Evolutionary conservation across 2,797 vertebrate species (phyloP), one percentile per base, ranked within the genome.

Genomic region (Sebastolobus alascanus): DNA sequence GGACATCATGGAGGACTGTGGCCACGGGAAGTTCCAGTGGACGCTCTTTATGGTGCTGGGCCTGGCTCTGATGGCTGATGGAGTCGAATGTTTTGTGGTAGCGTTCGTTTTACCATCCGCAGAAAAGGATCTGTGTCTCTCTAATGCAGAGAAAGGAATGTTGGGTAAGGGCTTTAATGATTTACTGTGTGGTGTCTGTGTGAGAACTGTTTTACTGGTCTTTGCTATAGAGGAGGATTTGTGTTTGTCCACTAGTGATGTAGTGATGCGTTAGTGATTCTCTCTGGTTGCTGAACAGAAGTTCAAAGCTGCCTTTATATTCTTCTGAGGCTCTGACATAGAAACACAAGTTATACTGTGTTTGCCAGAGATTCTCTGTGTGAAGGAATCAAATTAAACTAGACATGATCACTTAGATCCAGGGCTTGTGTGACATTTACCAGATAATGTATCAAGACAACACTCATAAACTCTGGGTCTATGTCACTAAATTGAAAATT

Each of bases 1-100:
- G 91, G 97, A 96, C 90, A 99, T 99, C 92, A 97, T 99, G 72
- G 96, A 98, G 73, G 98, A 99, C 91, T 99, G 98, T 27, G 97
- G 98, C 33, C 98, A 99, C 0, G 98, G 98, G 4, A 97, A 93
- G 82, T 99, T 99, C 95, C 98, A 99, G 92, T 99, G 98, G 98
- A 97, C 89, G 3, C 97, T 99, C 55, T 99, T 98, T 89, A 89
- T 97, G 0, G 97, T 99, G 85, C 94, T 98, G 81, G 98, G 98
- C 1, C 90, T 99, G 93, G 98, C 98, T 2, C 93, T 99, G 67
- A 99, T 99, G 98, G 98, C 97, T 0, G 98, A 99, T 55, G 97
- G 98, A 1, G 98, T 99, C 16, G 98, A 99, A 88, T 97, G 98
- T 72, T 99, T 98, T 25, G 98, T 99, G 91, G 98, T 99, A 20